Percentiles rank a stretch among this genome's conserved stretches.
Conservation (phyloP, 2,888 invertebrate species). For the Mesochorus sp. region DNA sequence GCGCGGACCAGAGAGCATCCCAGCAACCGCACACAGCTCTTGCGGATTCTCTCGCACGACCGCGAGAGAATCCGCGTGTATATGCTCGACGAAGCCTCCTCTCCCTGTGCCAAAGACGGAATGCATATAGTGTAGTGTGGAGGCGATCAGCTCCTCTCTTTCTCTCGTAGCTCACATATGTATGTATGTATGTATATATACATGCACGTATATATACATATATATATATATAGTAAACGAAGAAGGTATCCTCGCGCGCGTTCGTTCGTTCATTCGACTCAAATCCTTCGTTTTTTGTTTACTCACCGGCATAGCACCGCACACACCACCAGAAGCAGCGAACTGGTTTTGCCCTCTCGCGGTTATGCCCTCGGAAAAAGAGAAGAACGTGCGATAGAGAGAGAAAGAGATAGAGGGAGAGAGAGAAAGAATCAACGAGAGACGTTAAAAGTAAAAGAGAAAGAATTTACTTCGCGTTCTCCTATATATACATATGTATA, state of each 20-base stretch:
- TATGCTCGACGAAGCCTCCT: conserved; percentile 20
- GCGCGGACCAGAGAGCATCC: background rate
- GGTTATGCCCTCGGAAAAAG: conserved; percentile 72
- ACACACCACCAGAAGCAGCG: conserved; percentile 69
- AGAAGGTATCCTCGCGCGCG: conserved; percentile 59
- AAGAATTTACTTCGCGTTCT: conserved; percentile 7
- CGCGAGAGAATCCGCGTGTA: conserved; percentile 32
- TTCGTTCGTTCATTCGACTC: conserved; percentile 65
- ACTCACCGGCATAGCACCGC: conserved; percentile 73
- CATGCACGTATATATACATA: background rate
- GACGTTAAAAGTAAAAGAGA: too few relatives aligned
- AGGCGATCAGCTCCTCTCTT: conserved; percentile 63
- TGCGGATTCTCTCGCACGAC: conserved; percentile 38
- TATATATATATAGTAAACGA: conserved; percentile 41
- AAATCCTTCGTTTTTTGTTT: conserved; percentile 80
- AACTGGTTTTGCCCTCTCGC: conserved; percentile 79
- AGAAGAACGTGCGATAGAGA: conserved; percentile 53
- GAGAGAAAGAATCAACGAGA: too few relatives aligned
- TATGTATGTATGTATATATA: background rate
- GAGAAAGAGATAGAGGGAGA: conserved; percentile 23
- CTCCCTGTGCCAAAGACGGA: conserved; percentile 41
- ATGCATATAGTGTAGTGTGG: conserved; percentile 52
- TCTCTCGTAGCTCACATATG: conserved; percentile 2
- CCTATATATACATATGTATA: conserved; percentile 13
- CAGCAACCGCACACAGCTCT: background rate